A percentile compares a stretch with the other conserved stretches of the same genome.
Conservation (phyloP, 2,113 vertebrate genomes). For the Paramisgurnus dabryanus region DNA sequence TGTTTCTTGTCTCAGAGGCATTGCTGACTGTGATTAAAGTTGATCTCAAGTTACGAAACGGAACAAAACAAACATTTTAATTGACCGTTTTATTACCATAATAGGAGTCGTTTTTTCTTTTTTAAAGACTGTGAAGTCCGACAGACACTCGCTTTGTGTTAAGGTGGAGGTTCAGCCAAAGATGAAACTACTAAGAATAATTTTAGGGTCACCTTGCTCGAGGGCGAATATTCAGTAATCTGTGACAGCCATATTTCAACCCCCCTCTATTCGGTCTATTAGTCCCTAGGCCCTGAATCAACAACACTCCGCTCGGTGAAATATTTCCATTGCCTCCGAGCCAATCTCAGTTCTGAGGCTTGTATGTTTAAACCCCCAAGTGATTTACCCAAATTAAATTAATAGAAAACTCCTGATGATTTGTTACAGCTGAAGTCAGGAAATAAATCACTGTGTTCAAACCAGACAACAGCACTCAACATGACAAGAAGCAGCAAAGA, state of each 20-base stretch:
- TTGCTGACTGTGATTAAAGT: slow-evolving; percentile 24
- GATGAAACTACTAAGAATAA: slow-evolving; percentile 23
- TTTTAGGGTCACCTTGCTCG: slow-evolving; percentile 17
- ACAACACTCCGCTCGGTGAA: slow-evolving; percentile 40
- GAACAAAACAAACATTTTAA: neutral
- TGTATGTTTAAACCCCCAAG: slow-evolving; percentile 27
- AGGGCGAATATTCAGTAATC: slow-evolving; percentile 44
- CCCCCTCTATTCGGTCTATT: slow-evolving; percentile 34
- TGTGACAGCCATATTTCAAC: slow-evolving; percentile 49
- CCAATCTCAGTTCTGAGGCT: slow-evolving; percentile 15
- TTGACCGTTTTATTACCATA: slow-evolving; percentile 13
- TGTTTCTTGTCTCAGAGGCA: slow-evolving; percentile 36
- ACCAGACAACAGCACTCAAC: neutral
- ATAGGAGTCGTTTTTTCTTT: neutral
- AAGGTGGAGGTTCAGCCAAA: neutral
- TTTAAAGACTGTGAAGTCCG: neutral
- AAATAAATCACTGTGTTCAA: slow-evolving; percentile 6
- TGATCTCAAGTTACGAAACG: slow-evolving; percentile 36
- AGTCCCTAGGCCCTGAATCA: slow-evolving; percentile 44
- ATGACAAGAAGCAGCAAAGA: slow-evolving; percentile 14
- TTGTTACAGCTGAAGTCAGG: slow-evolving; percentile 10
- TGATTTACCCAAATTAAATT: slow-evolving; percentile 35
- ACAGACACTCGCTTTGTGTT: neutral
- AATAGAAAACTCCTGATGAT: slow-evolving; percentile 43
- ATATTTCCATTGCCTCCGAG: slow-evolving; percentile 28